Percentiles rank a stretch among this genome's conserved stretches.
phyloP scores from a whole-genome alignment of 1,140 invertebrate genomes.

The Triops cancriformis region DNA sequence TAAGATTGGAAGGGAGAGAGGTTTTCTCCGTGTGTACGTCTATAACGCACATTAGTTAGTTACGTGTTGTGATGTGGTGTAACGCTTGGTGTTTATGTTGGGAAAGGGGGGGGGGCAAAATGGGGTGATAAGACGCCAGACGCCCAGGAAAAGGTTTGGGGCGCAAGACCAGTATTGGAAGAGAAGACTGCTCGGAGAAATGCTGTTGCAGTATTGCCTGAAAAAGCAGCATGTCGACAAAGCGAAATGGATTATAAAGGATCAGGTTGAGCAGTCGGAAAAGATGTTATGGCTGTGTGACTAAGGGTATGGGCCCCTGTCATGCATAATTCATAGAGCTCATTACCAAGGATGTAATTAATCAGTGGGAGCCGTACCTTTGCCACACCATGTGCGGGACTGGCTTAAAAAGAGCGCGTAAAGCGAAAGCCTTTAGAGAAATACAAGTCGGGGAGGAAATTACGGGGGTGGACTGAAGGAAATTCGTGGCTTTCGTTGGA shows the following conservation, averaged over 20 bases:
- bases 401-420: neutral
- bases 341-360: constrained; percentile 24
- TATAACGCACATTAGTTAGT: neutral
- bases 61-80: neutral
- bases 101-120: neutral
- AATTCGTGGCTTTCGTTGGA: too few species aligned
- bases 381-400: neutral
- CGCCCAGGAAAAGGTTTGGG: neutral
- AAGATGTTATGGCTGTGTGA: constrained; percentile 10
- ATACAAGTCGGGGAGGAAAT: too few species aligned
- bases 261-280: constrained; percentile 4
- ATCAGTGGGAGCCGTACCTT: constrained; percentile 21
- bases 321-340: constrained; percentile 23
- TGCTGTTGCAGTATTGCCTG: neutral
- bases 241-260: neutral
- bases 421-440: neutral
- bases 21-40: neutral
- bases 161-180: neutral
- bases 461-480: too few species aligned
- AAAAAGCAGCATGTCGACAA: neutral
- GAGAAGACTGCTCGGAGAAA: neutral
- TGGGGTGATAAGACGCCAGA: neutral
- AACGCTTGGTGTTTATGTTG: neutral
- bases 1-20: neutral
- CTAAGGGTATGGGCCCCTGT: neutral